Conservation (phyloP, 1,140 invertebrate genomes). For the Oedothorax gibbosus region DNA sequence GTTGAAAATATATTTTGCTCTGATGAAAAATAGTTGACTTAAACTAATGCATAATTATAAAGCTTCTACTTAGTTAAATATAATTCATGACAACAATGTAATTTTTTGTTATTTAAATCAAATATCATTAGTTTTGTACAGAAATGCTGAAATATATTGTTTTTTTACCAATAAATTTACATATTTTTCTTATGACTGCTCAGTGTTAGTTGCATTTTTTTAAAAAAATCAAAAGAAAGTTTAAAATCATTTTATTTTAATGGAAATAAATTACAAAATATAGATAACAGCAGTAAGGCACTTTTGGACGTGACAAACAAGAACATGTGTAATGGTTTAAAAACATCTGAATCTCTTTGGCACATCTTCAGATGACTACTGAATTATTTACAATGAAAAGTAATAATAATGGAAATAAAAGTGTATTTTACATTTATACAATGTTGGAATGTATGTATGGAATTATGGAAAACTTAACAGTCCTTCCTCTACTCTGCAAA, state of each 20-base stretch:
- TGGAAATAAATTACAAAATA: constrained; percentile 38
- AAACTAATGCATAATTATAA: no score
- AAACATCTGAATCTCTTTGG: constrained; percentile 42
- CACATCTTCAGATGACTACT: constrained; percentile 26
- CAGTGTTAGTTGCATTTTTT: background rate
- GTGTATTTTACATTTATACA: no score
- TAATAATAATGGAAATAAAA: background rate
- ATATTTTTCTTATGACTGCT: constrained; percentile 4
- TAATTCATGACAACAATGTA: no score
- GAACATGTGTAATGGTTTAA: background rate
- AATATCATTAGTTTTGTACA: background rate
- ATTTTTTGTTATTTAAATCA: no score
- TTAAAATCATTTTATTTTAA: background rate
- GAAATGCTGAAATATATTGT: background rate
- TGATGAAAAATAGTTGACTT: no score
- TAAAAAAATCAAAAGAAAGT: background rate
- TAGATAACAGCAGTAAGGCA: constrained; percentile 41
- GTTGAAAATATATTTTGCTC: no score
- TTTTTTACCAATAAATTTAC: constrained; percentile 44
- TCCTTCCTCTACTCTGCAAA: background rate
- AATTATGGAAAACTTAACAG: background rate
- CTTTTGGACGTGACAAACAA: constrained; percentile 14
- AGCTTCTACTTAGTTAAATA: no score
- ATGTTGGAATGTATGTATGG: constrained; percentile 55
- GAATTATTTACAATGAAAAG: constrained; percentile 19